Conservation (phyloP, 2,888 invertebrate species). For the Meteorus colon region DNA sequence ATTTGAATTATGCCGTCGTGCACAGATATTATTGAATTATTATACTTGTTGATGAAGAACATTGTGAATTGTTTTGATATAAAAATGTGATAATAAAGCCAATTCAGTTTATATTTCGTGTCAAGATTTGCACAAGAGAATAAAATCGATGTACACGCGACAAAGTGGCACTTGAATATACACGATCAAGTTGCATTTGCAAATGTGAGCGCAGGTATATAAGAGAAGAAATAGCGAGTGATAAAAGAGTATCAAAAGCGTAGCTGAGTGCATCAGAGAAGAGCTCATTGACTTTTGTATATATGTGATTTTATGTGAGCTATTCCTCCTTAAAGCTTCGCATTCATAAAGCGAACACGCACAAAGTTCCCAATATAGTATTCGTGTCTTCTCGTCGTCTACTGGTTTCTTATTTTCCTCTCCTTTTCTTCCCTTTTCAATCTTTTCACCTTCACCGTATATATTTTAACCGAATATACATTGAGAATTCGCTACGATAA, state of each 20-base stretch:
- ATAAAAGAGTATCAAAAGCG: constrained; percentile 15
- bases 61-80: neutral
- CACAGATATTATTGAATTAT: neutral
- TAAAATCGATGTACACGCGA: constrained; percentile 29
- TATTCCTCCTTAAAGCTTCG: constrained; percentile 36
- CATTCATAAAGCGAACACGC: constrained; percentile 62
- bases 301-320: neutral
- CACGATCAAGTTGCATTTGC: constrained; percentile 22
- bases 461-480: constrained; percentile 45
- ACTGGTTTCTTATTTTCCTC: constrained; percentile 17
- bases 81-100: constrained; percentile 7
- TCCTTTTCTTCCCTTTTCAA: constrained; percentile 32
- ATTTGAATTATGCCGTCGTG: neutral
- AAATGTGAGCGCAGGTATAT: neutral
- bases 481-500: constrained; percentile 54
- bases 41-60: neutral
- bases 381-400: constrained; percentile 40
- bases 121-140: neutral
- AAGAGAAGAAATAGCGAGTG: neutral
- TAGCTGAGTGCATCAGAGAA: constrained; percentile 13
- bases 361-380: constrained; percentile 43
- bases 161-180: constrained; percentile 28
- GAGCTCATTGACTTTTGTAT: constrained; percentile 33
- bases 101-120: neutral
- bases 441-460: constrained; percentile 12